Base-by-base conservation (phyloP, 2,888 invertebrate species). In the Drosophila nr. perissopoda region DNA sequence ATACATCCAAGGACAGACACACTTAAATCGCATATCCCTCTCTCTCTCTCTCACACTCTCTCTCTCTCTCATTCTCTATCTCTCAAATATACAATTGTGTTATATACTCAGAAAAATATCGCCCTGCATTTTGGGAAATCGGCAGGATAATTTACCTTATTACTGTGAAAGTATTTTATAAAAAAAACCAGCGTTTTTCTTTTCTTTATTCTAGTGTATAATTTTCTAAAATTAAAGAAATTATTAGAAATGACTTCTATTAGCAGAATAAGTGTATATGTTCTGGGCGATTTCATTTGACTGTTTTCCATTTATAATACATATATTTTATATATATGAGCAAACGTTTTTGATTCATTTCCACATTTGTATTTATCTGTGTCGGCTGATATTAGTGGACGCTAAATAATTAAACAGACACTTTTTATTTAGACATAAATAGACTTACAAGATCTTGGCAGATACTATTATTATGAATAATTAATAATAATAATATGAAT, bases 1-100 rank as follows among this genome's bases (percentile, higher is more conserved):
- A 10, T 38, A 31, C 10, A n/a, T 49, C 53, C 13, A 57, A 51
- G 42, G 36, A 33, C 29, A 63, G 36, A 5, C 21, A 36, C 45
- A 31, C 21, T 36, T 34, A 21, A 16, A 25, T n/a, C 25, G 1
- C 27, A n/a, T 4, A 25, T 11, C 27, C 2, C 25, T 59, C 16
- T 13, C 25, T 21, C 21, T 3, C 21, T 42, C 21, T 6, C 11
- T 21, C 40, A 5, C 11, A 10, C n/a, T n/a, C 40, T n/a, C n/a
- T 11, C 2, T 34, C 10, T 36, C 16, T 36, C n/a, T n/a, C 11
- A 21, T 21, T 45, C 21, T 4, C 13, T 25, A 45, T 25, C 45
- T 45, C 4, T 8, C 8, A 16, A 21, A 8, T 18, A 18, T 18
- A 34, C 34, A 34, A 13, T 34, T 34, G 34, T 34, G 34, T 5